These are phyloP conservation scores for Monomorium pharaonis DNA, from an alignment of 1,140 invertebrate species.

Conservation along the genomic window DNA sequence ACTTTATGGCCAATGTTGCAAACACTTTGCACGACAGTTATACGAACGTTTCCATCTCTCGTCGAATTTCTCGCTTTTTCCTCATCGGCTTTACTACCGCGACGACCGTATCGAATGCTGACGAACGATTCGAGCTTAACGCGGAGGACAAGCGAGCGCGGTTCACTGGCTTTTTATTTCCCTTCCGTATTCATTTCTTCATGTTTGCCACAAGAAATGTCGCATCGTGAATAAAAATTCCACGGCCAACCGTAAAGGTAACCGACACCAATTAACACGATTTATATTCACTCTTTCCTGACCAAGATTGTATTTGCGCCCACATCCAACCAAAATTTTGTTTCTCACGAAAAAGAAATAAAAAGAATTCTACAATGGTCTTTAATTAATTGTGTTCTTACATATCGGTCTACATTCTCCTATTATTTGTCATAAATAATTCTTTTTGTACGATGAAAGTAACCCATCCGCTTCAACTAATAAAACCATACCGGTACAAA, in stretches of 20 bases:
- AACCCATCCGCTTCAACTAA: background rate
- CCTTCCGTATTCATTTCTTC: background rate
- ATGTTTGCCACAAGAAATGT: background rate
- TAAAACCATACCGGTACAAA: background rate
- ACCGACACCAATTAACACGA: background rate
- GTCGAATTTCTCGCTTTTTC: constrained; percentile 11
- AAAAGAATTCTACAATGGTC: background rate
- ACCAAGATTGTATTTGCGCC: constrained; percentile 1
- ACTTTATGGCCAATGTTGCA: constrained; percentile 5
- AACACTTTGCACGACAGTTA: background rate
- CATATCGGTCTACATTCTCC: too few species aligned
- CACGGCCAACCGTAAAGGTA: background rate
- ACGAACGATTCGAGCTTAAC: constrained; percentile 12
- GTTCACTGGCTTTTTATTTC: background rate
- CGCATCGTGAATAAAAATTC: constrained; percentile 10
- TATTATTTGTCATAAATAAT: background rate
- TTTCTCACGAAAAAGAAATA: background rate
- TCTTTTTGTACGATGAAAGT: background rate
- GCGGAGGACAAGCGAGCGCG: background rate
- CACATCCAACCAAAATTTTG: background rate
- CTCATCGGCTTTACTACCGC: background rate
- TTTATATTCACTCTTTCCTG: background rate
- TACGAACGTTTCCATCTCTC: constrained; percentile 19
- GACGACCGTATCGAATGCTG: constrained; percentile 10
- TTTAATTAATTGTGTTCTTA: too few species aligned